Evolutionary conservation across 2,797 vertebrate genomes (phyloP).

Genomic region (Enteromius argenteus): DNA sequence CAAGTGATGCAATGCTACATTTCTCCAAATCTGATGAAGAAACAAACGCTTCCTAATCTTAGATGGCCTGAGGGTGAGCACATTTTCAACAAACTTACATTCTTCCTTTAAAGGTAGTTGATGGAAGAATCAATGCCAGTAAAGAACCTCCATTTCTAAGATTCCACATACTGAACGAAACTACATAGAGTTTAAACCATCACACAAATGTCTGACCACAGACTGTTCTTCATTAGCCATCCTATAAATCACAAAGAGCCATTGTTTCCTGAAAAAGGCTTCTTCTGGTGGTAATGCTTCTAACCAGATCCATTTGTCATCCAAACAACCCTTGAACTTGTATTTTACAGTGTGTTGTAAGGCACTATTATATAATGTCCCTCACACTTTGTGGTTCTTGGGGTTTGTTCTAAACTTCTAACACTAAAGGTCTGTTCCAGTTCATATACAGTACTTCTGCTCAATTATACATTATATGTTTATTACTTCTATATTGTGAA

Average conservation of each 20-base stretch:
- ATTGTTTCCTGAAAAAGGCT: not conserved
- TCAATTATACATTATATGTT: not conserved
- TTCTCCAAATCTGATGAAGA: not conserved
- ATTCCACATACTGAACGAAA: not conserved
- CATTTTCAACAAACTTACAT: not conserved
- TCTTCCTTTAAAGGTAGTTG: not conserved
- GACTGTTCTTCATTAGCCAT: not conserved
- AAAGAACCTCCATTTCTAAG: not conserved
- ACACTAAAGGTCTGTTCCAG: not conserved
- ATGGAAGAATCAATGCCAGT: not conserved
- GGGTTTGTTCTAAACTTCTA: not conserved
- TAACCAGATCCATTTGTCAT: conserved; percentile 19
- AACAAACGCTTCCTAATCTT: not conserved
- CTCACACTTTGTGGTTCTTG: not conserved
- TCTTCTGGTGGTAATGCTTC: not conserved
- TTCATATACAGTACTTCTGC: not conserved
- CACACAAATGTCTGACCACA: not conserved
- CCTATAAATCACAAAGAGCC: conserved; percentile 2
- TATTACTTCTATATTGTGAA: not conserved
- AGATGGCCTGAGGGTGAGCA: not conserved
- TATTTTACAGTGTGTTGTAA: not conserved
- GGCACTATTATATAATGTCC: not conserved
- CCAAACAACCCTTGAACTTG: not conserved
- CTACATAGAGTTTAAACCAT: not conserved
- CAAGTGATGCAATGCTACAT: not conserved